phyloP scores from a whole-genome alignment of 2,888 invertebrate species.

The Eutolmus rufibarbis region DNA sequence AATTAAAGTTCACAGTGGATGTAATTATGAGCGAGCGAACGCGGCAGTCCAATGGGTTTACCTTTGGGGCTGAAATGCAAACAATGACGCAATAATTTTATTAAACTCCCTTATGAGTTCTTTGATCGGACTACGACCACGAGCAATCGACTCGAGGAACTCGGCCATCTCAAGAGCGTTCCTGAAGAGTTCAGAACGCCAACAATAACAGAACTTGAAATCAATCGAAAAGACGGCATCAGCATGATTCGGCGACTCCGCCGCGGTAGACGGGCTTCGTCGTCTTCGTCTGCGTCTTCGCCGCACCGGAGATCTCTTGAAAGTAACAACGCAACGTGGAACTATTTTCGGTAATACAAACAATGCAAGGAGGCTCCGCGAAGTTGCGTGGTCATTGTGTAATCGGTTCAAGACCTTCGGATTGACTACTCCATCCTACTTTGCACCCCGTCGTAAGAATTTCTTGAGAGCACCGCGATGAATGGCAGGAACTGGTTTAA shows the following conservation, averaged over 20 bases:
- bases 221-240: slow-evolving; percentile 42
- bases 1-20: slow-evolving; percentile 22
- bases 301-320: slow-evolving; percentile 1
- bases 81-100: slow-evolving; percentile 42
- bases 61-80: slow-evolving; percentile 40
- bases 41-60: background rate
- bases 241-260: slow-evolving; percentile 40
- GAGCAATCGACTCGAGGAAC: slow-evolving; percentile 33
- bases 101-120: slow-evolving; percentile 36
- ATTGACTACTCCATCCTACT: slow-evolving; percentile 29
- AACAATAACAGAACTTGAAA: slow-evolving; percentile 39
- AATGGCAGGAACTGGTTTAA: slow-evolving; percentile 40
- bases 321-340: slow-evolving; percentile 38
- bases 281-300: background rate
- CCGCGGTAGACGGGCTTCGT: background rate
- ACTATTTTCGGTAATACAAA: slow-evolving; percentile 40
- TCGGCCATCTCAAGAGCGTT: slow-evolving; percentile 17
- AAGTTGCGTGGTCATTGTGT: slow-evolving; percentile 37
- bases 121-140: slow-evolving; percentile 29
- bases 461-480: background rate
- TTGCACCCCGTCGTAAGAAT: slow-evolving; percentile 8
- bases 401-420: slow-evolving; percentile 43
- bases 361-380: slow-evolving; percentile 15
- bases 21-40: background rate
- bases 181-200: slow-evolving; percentile 21